Conservation (phyloP, 2,888 invertebrate species). For the Pollenia amentaria region DNA sequence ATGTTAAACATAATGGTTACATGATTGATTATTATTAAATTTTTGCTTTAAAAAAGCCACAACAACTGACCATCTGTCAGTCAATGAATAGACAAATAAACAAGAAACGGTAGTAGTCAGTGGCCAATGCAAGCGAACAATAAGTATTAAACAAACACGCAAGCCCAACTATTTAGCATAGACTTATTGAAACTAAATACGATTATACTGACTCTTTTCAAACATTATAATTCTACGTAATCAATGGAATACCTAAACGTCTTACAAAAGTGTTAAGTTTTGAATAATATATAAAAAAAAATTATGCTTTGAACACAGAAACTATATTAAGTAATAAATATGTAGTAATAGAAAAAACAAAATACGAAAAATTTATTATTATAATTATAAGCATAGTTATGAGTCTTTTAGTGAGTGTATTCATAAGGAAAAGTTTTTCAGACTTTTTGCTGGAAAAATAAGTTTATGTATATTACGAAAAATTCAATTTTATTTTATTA, state of each 20-base stretch:
- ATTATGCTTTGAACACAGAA: not conserved
- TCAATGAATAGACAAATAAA: slow-evolving; percentile 6
- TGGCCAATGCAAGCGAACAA: not conserved
- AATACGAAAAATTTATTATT: not conserved
- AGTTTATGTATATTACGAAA: too few species aligned
- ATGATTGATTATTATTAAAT: slow-evolving; percentile 65
- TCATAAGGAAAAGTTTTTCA: too few species aligned
- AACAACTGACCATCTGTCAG: slow-evolving; percentile 22
- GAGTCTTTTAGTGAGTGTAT: too few species aligned
- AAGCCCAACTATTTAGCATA: slow-evolving; percentile 41
- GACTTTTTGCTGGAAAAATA: too few species aligned
- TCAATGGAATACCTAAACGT: slow-evolving; percentile 42
- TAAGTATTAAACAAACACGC: slow-evolving; percentile 57
- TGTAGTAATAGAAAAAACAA: not conserved
- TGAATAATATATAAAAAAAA: slow-evolving; percentile 5
- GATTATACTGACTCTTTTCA: slow-evolving; percentile 6
- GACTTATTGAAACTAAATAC: not conserved
- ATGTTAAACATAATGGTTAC: slow-evolving; percentile 49
- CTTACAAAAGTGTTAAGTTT: slow-evolving; percentile 57
- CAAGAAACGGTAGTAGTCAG: not conserved
- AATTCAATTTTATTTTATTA: too few species aligned
- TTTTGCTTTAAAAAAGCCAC: slow-evolving; percentile 12
- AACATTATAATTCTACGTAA: slow-evolving; percentile 32
- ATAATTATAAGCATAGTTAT: too few species aligned
- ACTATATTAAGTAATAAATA: slow-evolving; percentile 20